Conservation (phyloP, 2,888 invertebrate genomes). For the Crocallis elinguaria region DNA sequence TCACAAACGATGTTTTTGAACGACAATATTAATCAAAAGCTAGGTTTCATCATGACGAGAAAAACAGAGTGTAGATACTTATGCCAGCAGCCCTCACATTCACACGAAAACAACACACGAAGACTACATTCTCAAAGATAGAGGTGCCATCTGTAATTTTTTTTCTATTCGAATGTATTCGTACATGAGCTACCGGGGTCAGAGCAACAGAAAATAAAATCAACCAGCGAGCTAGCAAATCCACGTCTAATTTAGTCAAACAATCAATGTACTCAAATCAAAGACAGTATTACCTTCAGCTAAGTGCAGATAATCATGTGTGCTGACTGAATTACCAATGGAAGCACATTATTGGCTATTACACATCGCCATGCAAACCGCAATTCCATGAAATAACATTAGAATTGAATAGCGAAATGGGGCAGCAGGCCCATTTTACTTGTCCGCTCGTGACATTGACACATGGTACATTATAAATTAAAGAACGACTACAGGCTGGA, state of each 20-base stretch:
- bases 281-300: background rate
- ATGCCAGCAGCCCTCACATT: too few species aligned
- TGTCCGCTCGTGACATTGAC: slow-evolving; percentile 41
- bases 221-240: too few species aligned
- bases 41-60: too few species aligned
- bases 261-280: background rate
- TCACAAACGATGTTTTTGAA: too few species aligned
- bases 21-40: too few species aligned
- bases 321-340: slow-evolving; percentile 13
- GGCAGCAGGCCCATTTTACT: slow-evolving; percentile 24
- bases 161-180: too few species aligned
- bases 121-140: too few species aligned
- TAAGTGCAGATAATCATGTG: slow-evolving; percentile 8
- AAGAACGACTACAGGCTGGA: background rate
- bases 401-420: background rate
- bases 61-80: too few species aligned
- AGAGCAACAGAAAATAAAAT: too few species aligned
- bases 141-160: too few species aligned
- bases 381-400: slow-evolving; percentile 4
- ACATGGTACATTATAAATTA: slow-evolving; percentile 56
- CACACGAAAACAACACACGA: too few species aligned
- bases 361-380: slow-evolving; percentile 4
- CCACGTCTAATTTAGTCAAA: background rate
- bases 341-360: slow-evolving; percentile 13
- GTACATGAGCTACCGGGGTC: too few species aligned